Evolutionary conservation across 2,797 vertebrate genomes (phyloP), one percentile per base, ranked within the genome.

Genomic region (Clarias pachynema): DNA sequence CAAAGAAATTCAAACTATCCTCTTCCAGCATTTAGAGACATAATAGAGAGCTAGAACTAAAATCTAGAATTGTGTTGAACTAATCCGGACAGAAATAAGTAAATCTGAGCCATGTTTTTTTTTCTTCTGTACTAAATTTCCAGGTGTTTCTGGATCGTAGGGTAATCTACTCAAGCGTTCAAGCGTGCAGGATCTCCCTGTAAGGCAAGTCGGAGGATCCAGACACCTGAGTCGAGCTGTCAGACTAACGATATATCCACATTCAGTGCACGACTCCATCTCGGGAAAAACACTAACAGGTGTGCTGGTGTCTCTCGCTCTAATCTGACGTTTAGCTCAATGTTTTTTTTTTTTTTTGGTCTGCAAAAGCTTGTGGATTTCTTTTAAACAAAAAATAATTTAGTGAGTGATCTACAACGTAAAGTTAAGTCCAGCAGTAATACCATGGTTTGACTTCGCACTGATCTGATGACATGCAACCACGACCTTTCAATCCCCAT

Each of bases 271-370:
- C 24, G 77, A 86, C 81, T 91, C 88, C 65, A 89, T 89, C 88
- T 90, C 68, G 4, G 44, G 24, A 88, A 93, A 94, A 95, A 91
- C 88, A 91, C 91, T 91, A 93, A 90, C 93, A 94, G 90, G 87
- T 94, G 94, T 92, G 92, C 90, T 82, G 89, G 90, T 86, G 40
- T 75, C 65, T 72, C 40, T 74, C 88, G 87, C 87, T 86, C 81
- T 89, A 92, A 94, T 94, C 89, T 92, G 91, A 93, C 93, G 91
- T 90, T 88, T 84, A 87, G 87, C 89, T 88, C 89, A 85, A 92
- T 92, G 93, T 87, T 92, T 93, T 93, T 86, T 87, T 92, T 93
- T 93, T 86, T 92, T 93, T 90, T 84, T 29, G 5, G 14, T 14
- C 14, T 1, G 57, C 53, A 34, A 37, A 34, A 72, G 37, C 37